phyloP scores from a whole-genome alignment of 2,797 vertebrate species.

The Oreochromis mossambicus region DNA sequence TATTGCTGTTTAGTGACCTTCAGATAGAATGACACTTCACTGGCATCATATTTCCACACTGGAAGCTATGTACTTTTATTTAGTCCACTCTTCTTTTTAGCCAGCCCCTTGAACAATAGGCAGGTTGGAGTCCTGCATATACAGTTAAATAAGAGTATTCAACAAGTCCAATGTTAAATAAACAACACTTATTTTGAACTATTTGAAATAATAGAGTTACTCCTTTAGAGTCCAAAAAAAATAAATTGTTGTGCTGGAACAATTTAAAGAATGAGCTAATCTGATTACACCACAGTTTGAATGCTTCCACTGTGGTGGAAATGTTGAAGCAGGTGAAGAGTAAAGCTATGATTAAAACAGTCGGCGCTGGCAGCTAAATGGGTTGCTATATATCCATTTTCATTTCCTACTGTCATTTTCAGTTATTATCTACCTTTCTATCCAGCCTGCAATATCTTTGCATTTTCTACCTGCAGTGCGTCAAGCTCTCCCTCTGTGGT shows the following conservation, averaged over 20 bases:
- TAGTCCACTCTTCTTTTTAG: background rate
- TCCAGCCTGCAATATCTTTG: background rate
- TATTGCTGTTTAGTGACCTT: background rate
- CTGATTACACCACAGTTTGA: background rate
- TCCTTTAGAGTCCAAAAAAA: background rate
- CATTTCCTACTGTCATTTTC: background rate
- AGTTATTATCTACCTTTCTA: background rate
- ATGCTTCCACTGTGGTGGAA: background rate
- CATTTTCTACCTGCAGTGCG: background rate
- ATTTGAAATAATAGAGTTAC: background rate
- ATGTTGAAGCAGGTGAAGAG: background rate
- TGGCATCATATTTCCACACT: background rate
- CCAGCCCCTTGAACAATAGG: too few relatives aligned
- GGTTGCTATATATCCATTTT: background rate
- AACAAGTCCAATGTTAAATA: background rate
- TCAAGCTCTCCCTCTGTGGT: conserved; percentile 1
- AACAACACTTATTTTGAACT: background rate
- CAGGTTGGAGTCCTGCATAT: too few relatives aligned
- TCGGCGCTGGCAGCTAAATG: background rate
- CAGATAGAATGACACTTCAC: background rate
- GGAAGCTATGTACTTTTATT: background rate
- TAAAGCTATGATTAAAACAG: conserved; percentile 33
- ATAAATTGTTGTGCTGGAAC: background rate
- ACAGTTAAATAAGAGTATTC: background rate
- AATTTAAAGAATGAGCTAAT: background rate